These are phyloP conservation scores for Periophthalmus modestus DNA, from an alignment of 2,113 vertebrate species.

Conservation along the genomic window DNA sequence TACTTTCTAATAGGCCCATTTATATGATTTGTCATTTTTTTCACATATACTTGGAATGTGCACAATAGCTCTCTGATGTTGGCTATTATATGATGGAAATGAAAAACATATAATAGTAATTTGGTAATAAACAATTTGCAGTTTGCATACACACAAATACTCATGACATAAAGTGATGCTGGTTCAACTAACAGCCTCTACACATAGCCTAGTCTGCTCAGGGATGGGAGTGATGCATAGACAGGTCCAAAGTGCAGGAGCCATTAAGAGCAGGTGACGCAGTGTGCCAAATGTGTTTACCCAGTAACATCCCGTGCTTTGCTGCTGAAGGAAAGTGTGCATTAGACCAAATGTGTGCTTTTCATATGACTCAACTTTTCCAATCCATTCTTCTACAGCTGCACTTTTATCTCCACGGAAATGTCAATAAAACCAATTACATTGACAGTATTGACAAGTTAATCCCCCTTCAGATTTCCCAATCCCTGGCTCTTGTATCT, in stretches of 20 bases:
- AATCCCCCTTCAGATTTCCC: background rate
- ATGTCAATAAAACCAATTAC: background rate
- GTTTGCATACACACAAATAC: background rate
- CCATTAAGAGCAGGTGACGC: slow-evolving; percentile 50
- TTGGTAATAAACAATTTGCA: background rate
- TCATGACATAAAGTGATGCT: background rate
- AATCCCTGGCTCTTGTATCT: background rate
- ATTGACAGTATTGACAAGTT: background rate
- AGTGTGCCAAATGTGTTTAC: slow-evolving; percentile 62
- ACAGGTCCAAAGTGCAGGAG: slow-evolving; percentile 66
- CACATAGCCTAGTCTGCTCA: background rate
- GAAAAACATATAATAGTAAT: background rate
- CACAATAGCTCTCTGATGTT: too few relatives aligned
- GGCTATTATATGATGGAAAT: too few relatives aligned
- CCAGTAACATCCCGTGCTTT: slow-evolving; percentile 47
- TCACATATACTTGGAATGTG: too few relatives aligned
- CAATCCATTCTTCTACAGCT: background rate
- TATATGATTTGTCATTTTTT: background rate
- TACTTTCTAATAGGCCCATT: background rate
- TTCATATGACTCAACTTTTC: slow-evolving; percentile 48
- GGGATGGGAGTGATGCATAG: slow-evolving; percentile 13
- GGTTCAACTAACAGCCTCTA: background rate
- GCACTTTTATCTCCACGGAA: slow-evolving; percentile 13
- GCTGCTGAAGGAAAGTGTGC: slow-evolving; percentile 22
- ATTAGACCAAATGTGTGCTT: slow-evolving; percentile 29